Evolutionary conservation across 2,113 vertebrate genomes (phyloP).

Genomic region (Apeltes quadracus): DNA sequence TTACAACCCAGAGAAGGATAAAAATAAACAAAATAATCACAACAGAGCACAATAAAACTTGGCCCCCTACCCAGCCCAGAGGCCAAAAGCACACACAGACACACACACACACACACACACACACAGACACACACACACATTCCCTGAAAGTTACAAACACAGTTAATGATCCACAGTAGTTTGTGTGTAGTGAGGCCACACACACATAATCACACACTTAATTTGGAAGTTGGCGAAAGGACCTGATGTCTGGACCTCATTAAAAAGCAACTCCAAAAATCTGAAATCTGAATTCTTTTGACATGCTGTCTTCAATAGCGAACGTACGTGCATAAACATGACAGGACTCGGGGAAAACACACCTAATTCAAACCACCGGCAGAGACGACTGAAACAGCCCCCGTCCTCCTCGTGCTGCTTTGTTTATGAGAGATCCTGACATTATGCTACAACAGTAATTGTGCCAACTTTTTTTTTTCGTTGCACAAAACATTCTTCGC

Average conservation of each 20-base stretch:
- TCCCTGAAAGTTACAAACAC: slow-evolving; percentile 44
- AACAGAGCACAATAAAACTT: slow-evolving; percentile 65
- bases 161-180: slow-evolving; percentile 48
- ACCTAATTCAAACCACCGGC: not conserved
- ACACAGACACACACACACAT: slow-evolving; percentile 5
- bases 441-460: slow-evolving; percentile 4
- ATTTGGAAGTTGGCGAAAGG: slow-evolving; percentile 45
- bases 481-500: slow-evolving; percentile 12
- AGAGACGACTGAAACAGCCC: not conserved
- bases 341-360: not conserved
- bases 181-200: slow-evolving; percentile 23
- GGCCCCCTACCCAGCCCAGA: slow-evolving; percentile 55
- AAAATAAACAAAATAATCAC: slow-evolving; percentile 81
- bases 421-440: slow-evolving; percentile 1
- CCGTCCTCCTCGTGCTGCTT: not conserved
- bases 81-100: slow-evolving; percentile 8
- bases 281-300: slow-evolving; percentile 2
- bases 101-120: slow-evolving; percentile 1
- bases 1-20: slow-evolving; percentile 73
- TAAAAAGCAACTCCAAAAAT: slow-evolving; percentile 13
- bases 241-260: slow-evolving; percentile 21
- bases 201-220: slow-evolving; percentile 51
- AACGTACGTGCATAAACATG: not conserved
- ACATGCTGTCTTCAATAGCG: slow-evolving; percentile 10
- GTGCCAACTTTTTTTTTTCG: not conserved